phyloP scores from a whole-genome alignment of 2,888 invertebrate genomes.

The Buathra laborator region DNA sequence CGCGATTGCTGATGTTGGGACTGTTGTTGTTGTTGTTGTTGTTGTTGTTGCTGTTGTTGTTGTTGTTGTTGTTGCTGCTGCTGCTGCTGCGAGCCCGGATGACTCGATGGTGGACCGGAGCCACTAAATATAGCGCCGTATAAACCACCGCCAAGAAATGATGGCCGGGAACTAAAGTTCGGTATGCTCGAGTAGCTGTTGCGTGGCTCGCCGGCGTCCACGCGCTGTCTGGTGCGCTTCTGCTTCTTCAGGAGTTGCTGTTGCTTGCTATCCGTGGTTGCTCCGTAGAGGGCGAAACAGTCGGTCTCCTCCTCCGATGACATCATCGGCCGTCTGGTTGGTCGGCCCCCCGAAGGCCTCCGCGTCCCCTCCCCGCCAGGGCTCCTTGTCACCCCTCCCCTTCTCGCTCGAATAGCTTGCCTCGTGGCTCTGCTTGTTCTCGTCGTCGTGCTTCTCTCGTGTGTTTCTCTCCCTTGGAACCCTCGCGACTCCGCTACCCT shows the following conservation, averaged over 20 bases:
- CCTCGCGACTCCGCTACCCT: slow-evolving; percentile 72
- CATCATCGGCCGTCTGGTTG: slow-evolving; percentile 93
- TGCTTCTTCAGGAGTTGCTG: slow-evolving; percentile 94
- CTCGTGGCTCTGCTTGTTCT: slow-evolving; percentile 89
- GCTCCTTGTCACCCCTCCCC: slow-evolving; percentile 87
- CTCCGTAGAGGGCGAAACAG: slow-evolving; percentile 97
- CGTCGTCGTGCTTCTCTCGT: slow-evolving; percentile 81
- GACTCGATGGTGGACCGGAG: slow-evolving; percentile 85
- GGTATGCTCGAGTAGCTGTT: slow-evolving; percentile 95
- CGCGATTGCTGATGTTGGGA: slow-evolving; percentile 87
- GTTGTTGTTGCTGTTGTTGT: slow-evolving; percentile 89
- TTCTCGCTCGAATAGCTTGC: slow-evolving; percentile 88
- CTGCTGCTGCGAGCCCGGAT: slow-evolving; percentile 74
- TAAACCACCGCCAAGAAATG: slow-evolving; percentile 94
- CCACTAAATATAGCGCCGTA: slow-evolving; percentile 95
- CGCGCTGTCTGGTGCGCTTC: slow-evolving; percentile 97
- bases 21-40: slow-evolving; percentile 62
- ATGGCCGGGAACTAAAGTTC: slow-evolving; percentile 92
- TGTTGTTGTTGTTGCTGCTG: slow-evolving; percentile 67
- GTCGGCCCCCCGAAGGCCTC: slow-evolving; percentile 93
- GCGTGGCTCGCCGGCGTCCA: slow-evolving; percentile 98
- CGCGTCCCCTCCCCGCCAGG: slow-evolving; percentile 89
- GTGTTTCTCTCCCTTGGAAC: slow-evolving; percentile 60
- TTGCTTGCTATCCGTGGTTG: slow-evolving; percentile 87
- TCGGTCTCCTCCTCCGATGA: slow-evolving; percentile 98